These are phyloP conservation scores for Poicephalus meyeri DNA, from an alignment of 2,113 vertebrate genomes.

Conservation along the genomic window DNA sequence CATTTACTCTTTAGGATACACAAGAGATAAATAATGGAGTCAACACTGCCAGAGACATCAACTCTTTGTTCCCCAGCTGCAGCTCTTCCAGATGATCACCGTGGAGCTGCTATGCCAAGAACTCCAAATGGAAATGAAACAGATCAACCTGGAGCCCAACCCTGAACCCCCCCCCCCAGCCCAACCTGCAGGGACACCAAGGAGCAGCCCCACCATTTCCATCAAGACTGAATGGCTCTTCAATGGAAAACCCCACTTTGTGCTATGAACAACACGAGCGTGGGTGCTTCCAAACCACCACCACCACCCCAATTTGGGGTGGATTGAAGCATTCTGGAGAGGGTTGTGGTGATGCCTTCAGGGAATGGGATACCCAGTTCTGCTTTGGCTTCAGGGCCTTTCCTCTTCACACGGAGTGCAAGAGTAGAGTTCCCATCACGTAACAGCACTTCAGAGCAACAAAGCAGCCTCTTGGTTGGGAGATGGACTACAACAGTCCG, in stretches of 20 bases:
- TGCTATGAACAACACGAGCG: background rate
- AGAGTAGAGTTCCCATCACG: background rate
- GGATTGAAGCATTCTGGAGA: background rate
- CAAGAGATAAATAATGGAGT: constrained; percentile 16
- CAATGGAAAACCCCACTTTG: background rate
- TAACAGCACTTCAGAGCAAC: background rate
- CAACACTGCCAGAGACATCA: constrained; percentile 3
- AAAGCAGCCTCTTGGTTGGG: background rate
- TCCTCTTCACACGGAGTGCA: background rate
- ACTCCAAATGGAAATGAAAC: background rate
- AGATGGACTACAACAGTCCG: background rate
- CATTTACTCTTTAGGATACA: constrained; percentile 48
- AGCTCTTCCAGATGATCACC: background rate
- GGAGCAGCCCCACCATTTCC: background rate
- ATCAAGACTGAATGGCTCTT: background rate
- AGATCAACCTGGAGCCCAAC: background rate
- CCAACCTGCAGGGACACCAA: background rate
- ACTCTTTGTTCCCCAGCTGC: constrained; percentile 40
- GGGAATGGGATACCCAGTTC: background rate
- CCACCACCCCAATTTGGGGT: background rate
- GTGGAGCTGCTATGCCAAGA: background rate
- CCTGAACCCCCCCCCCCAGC: background rate
- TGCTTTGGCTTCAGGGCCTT: background rate
- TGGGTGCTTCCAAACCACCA: background rate
- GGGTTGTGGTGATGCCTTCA: background rate